Conservation (phyloP, 2,113 vertebrate species). For the Sitta europaea region DNA sequence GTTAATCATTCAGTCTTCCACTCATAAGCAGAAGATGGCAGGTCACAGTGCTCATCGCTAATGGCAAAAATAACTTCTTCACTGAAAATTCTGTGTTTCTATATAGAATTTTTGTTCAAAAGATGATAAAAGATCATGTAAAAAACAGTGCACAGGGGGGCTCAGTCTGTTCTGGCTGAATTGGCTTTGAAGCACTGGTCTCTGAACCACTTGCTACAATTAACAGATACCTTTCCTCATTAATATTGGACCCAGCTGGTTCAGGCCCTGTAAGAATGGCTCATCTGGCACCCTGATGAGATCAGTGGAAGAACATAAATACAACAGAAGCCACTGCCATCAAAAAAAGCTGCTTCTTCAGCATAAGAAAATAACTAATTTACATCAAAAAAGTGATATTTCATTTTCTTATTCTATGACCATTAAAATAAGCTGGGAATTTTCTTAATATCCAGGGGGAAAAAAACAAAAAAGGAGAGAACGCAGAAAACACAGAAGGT, state of each 20-base stretch:
- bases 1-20: not conserved
- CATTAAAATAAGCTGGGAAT: not conserved
- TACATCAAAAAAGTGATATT: not conserved
- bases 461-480: not conserved
- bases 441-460: not conserved
- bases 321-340: not conserved
- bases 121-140: not conserved
- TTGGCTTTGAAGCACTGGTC: not conserved
- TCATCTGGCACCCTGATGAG: slow-evolving; percentile 26
- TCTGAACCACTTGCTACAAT: slow-evolving; percentile 27
- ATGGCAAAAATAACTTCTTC: not conserved
- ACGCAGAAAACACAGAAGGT: not conserved
- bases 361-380: not conserved
- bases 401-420: not conserved
- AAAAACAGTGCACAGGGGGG: not conserved
- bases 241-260: slow-evolving; percentile 19
- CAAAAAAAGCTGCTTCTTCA: not conserved
- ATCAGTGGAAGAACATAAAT: not conserved
- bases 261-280: not conserved
- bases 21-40: not conserved
- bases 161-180: not conserved
- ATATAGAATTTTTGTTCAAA: not conserved
- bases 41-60: not conserved
- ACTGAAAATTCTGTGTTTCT: not conserved
- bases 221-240: not conserved